Evolutionary conservation across 1,140 invertebrate species (phyloP).

Genomic region (Caenorhabditis elegans): DNA sequence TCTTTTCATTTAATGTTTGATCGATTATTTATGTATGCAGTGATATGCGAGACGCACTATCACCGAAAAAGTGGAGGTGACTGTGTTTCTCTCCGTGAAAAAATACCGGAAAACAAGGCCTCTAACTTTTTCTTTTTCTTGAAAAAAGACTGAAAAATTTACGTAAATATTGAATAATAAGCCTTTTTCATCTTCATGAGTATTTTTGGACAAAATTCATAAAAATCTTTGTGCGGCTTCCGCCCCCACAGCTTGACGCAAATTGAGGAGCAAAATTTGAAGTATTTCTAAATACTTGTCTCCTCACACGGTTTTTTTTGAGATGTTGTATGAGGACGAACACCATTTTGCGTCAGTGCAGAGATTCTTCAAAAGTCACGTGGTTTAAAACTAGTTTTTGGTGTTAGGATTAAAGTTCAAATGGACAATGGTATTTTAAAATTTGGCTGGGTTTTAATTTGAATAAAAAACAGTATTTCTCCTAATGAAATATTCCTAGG

Average conservation of each 20-base stretch:
- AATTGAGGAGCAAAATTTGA: slow-evolving; percentile 6
- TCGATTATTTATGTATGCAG: slow-evolving; percentile 32
- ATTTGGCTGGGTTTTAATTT: too few species aligned
- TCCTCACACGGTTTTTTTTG: slow-evolving; percentile 15
- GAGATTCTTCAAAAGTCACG: slow-evolving; percentile 1
- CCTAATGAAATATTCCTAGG: too few species aligned
- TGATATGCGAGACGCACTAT: neutral
- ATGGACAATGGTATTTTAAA: too few species aligned
- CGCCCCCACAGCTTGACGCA: slow-evolving; percentile 22
- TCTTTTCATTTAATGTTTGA: slow-evolving; percentile 16
- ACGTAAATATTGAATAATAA: neutral
- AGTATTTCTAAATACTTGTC: slow-evolving; percentile 28
- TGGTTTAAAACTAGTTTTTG: neutral
- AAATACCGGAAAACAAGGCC: neutral
- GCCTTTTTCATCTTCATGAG: neutral
- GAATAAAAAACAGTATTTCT: too few species aligned
- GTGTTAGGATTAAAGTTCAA: too few species aligned
- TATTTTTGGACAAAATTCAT: neutral
- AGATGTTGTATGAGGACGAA: neutral
- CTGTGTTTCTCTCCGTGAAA: neutral
- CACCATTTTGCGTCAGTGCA: neutral
- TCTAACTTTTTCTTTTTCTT: neutral
- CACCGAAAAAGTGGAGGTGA: slow-evolving; percentile 8
- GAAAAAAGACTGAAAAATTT: too few species aligned
- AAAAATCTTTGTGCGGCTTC: neutral